These are phyloP conservation scores for Pachymerium ferrugineum DNA, from an alignment of 2,888 invertebrate species.

Conservation along the genomic window DNA sequence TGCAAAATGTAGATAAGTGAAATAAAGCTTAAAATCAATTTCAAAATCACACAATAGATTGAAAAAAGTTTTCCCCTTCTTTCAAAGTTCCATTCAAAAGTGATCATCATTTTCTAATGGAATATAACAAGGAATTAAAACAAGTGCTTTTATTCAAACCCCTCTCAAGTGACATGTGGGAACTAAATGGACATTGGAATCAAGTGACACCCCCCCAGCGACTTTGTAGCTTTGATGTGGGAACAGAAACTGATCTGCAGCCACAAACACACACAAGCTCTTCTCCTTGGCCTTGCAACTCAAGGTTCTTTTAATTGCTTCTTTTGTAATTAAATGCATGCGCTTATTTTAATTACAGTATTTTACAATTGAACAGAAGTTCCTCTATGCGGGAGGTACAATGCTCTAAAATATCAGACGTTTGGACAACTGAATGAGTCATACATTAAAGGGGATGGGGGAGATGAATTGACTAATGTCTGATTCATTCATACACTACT, in stretches of 20 bases:
- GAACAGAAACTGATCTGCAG: conserved; percentile 3
- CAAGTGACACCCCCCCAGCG: background rate
- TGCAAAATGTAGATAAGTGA: background rate
- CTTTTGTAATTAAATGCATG: background rate
- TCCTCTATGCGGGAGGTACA: background rate
- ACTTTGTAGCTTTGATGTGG: background rate
- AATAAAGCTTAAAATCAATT: background rate
- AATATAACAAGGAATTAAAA: background rate
- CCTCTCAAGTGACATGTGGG: background rate
- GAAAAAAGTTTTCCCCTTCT: background rate
- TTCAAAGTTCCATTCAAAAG: background rate
- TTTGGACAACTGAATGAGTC: background rate
- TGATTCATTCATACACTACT: background rate
- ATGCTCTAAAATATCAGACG: background rate
- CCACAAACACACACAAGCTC: background rate
- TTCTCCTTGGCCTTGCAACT: background rate
- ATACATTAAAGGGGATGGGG: background rate
- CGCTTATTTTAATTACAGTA: background rate
- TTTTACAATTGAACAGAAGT: background rate
- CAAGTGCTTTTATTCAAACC: background rate
- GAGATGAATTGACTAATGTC: background rate
- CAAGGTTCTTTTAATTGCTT: background rate
- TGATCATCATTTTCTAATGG: too few relatives aligned
- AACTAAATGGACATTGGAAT: background rate
- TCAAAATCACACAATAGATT: too few relatives aligned